Base-by-base conservation (phyloP, 2,797 vertebrate species). In the Ispidina lecontei region DNA sequence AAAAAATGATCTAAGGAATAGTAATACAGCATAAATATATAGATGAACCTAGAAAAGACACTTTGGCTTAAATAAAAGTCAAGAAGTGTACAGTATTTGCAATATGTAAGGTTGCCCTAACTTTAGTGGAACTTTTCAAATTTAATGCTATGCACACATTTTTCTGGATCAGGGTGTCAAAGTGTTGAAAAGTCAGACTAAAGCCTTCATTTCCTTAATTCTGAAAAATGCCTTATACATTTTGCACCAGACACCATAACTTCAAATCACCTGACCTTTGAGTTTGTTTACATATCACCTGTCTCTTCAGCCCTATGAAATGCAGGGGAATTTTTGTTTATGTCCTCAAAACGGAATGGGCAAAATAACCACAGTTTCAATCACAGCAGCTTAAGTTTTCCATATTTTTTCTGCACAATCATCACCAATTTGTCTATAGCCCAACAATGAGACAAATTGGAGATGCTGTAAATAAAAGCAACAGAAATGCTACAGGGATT, bases 251-350 rank as follows among this genome's bases (percentile, higher is more conserved):
- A 78, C 64, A 35, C 11, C 8, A 7, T 23, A 52, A 49, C 14
- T 89, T 39, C 75, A 43, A 82, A 81, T 86, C 90, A 88, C 33
- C 56, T 79, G 73, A 83, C 67, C 59, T 80, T 81, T 87, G 52
- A 72, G 63, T 39, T 83, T 81, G 29, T 52, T 71, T 71, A 12
- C 3, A 14, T 39, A 23, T 10, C 12, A 2, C 2, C 1, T 15
- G 25, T 60, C 31, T n/a, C 35, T 51, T 88, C 56, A 35, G 29
- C 15, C 19, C 29, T 1, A 4, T 39, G 51, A 71, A 89, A 65
- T 9, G 22, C 43, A 49, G 77, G 54, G 35, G 19, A 28, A 31
- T 28, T 87, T 77, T 86, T 81, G 41, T 79, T 71, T 58, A 39
- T 69, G 70, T 83, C 60, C 73, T 65, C 4, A 46, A 73, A 67